Conservation (phyloP, 2,113 vertebrate genomes). For the Zingel zingel region DNA sequence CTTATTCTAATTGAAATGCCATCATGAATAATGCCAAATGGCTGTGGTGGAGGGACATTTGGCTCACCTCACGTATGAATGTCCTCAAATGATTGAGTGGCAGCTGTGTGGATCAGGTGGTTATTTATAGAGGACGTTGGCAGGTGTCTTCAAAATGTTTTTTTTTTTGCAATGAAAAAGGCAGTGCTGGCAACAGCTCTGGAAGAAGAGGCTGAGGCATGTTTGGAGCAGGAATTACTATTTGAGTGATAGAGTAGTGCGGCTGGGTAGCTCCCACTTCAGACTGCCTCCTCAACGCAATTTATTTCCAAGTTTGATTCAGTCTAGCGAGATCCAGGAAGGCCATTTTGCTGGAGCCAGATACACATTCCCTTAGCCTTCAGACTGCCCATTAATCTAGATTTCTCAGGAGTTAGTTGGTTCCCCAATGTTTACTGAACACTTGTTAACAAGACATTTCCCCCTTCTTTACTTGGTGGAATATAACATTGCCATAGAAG, state of each 20-base stretch:
- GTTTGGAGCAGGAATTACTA: slow-evolving; percentile 60
- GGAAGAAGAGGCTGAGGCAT: slow-evolving; percentile 43
- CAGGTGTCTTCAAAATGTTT: slow-evolving; percentile 38
- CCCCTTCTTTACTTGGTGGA: not conserved
- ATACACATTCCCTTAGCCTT: slow-evolving; percentile 41
- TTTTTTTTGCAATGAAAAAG: slow-evolving; percentile 60
- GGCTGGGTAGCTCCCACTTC: slow-evolving; percentile 53
- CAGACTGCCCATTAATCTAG: slow-evolving; percentile 49
- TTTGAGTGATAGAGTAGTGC: slow-evolving; percentile 34
- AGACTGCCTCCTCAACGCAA: slow-evolving; percentile 43
- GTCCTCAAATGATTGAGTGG: slow-evolving; percentile 48
- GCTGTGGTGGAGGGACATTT: slow-evolving; percentile 47
- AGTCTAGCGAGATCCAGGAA: slow-evolving; percentile 34
- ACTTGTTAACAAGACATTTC: slow-evolving; percentile 35
- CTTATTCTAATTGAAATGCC: slow-evolving; percentile 75
- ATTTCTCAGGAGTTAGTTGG: slow-evolving; percentile 30
- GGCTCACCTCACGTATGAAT: slow-evolving; percentile 52
- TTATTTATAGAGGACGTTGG: slow-evolving; percentile 56
- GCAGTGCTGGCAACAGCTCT: slow-evolving; percentile 29
- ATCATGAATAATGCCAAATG: slow-evolving; percentile 57
- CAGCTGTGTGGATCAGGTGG: slow-evolving; percentile 60
- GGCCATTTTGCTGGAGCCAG: slow-evolving; percentile 29
- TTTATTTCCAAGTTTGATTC: slow-evolving; percentile 64
- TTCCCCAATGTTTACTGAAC: slow-evolving; percentile 33
- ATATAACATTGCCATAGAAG: slow-evolving; percentile 8